Percentiles rank a stretch among this genome's conserved stretches.
Conservation (phyloP, 2,113 vertebrate species). For the Myrmecobius fasciatus region DNA sequence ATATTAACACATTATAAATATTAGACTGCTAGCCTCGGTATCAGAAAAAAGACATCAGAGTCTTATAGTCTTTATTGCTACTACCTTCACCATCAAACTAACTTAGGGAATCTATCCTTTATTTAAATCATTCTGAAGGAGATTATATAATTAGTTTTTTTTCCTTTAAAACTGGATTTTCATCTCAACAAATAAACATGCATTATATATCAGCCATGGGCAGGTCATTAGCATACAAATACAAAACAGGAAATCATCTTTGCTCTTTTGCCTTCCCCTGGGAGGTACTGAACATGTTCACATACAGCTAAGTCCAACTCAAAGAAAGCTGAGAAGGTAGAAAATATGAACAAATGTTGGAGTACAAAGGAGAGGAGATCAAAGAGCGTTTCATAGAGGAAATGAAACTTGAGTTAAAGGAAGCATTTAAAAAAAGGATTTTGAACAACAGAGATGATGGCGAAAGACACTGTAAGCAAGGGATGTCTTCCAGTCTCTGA, state of each 20-base stretch:
- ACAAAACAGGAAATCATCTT: neutral
- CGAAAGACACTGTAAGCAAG: neutral
- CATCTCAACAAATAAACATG: neutral
- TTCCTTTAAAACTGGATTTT: neutral
- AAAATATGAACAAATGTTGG: neutral
- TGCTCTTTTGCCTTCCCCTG: neutral
- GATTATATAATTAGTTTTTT: neutral
- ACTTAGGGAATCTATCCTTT: neutral
- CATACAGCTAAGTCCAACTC: neutral
- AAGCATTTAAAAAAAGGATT: neutral
- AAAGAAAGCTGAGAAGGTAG: neutral
- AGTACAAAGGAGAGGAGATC: neutral
- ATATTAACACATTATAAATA: neutral
- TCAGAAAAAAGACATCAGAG: neutral
- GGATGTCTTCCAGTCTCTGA: neutral
- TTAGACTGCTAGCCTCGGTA: neutral
- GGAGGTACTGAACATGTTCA: neutral
- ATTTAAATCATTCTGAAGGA: neutral
- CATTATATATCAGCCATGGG: neutral
- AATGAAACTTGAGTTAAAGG: neutral
- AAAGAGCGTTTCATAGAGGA: neutral
- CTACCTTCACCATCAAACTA: neutral
- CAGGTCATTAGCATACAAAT: neutral
- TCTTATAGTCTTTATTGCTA: neutral
- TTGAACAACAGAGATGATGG: neutral